These are phyloP conservation scores for Drosophila putrida DNA, from an alignment of 2,888 invertebrate species.

Conservation along the genomic window DNA sequence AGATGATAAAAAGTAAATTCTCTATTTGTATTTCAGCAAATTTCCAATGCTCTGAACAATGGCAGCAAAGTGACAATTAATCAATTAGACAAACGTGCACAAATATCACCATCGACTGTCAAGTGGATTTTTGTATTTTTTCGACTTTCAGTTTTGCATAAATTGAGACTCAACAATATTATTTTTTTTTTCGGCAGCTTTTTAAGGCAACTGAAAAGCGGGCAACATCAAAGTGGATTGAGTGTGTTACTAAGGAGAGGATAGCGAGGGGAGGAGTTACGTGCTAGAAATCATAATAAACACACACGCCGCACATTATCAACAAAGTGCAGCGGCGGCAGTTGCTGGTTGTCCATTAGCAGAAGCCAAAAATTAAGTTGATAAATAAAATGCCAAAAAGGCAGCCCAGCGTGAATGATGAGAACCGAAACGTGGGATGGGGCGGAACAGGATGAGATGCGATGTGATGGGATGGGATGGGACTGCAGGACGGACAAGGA, in stretches of 20 bases:
- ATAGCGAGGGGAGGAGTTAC: background rate
- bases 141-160: conserved; percentile 29
- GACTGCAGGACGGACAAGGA: background rate
- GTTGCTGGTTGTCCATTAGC: conserved; percentile 66
- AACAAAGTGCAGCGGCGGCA: conserved; percentile 66
- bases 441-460: background rate
- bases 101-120: conserved; percentile 8
- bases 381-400: conserved; percentile 71
- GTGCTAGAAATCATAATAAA: conserved; percentile 75
- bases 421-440: conserved; percentile 41
- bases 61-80: conserved; percentile 31
- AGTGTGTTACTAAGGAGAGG: background rate
- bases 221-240: conserved; percentile 38
- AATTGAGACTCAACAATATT: background rate
- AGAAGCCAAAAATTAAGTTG: conserved; percentile 76
- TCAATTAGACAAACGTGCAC: conserved; percentile 26
- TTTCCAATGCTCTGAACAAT: conserved; percentile 23
- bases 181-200: background rate
- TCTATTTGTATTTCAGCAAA: background rate
- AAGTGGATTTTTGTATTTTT: conserved; percentile 13
- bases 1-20: conserved; percentile 13
- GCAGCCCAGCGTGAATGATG: conserved; percentile 70
- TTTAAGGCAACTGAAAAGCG: conserved; percentile 7
- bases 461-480: background rate
- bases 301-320: conserved; percentile 80